Evolutionary conservation across 2,888 invertebrate genomes (phyloP).

Genomic region (Melinaea marsaeus): DNA sequence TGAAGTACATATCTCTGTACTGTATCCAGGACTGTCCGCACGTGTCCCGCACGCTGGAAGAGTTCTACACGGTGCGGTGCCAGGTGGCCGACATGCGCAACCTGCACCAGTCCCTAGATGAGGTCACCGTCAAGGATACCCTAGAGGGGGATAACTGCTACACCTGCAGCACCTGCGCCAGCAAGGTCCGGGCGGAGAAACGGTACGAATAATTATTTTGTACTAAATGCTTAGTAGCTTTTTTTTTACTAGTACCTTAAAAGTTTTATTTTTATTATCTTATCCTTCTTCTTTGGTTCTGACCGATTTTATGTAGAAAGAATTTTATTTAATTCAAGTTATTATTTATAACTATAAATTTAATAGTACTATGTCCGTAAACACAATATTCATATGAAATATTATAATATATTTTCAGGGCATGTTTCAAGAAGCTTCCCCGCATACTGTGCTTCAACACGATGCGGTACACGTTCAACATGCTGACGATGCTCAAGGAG

Average conservation of each 20-base stretch:
- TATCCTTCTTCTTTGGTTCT: no score
- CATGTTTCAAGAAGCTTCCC: slow-evolving; percentile 95
- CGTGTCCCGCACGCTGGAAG: slow-evolving; percentile 95
- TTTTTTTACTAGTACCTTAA: no score
- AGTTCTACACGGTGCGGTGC: slow-evolving; percentile 97
- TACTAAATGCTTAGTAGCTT: no score
- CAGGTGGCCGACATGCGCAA: slow-evolving; percentile 98
- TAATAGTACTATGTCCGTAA: background rate
- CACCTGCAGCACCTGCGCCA: slow-evolving; percentile 96
- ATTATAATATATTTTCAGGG: slow-evolving; percentile 74
- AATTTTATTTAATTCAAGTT: no score
- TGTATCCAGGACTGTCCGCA: slow-evolving; percentile 89
- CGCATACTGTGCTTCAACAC: slow-evolving; percentile 97
- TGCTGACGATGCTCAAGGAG: slow-evolving; percentile 98
- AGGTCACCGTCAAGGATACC: slow-evolving; percentile 98
- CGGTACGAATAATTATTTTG: slow-evolving; percentile 63
- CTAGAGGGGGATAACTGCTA: slow-evolving; percentile 98
- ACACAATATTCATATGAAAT: background rate
- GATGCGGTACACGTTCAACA: slow-evolving; percentile 98
- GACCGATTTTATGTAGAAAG: no score
- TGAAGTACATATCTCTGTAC: background rate
- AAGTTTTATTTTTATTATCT: no score
- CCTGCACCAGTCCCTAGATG: slow-evolving; percentile 94
- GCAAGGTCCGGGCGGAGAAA: slow-evolving; percentile 97
- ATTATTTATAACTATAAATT: background rate